Conservation (phyloP, 1,140 invertebrate species). For the Cataglyphis hispanica region DNA sequence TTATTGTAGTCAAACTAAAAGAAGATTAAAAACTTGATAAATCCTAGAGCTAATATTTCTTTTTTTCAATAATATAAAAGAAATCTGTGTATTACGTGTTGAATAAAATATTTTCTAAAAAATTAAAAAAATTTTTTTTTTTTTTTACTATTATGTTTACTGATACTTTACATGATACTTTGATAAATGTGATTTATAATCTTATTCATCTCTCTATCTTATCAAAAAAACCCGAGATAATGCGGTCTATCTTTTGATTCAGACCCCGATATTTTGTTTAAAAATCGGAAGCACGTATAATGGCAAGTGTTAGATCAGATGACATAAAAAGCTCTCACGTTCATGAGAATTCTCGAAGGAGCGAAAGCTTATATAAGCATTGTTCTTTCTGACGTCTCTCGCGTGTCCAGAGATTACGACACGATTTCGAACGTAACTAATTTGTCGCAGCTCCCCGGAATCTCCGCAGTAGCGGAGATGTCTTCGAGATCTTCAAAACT, state of each 20-base stretch:
- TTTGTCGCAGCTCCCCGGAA: neutral
- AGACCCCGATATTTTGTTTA: conserved; percentile 31
- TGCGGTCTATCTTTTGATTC: neutral
- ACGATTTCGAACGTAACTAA: conserved; percentile 57
- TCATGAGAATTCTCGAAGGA: conserved; percentile 14
- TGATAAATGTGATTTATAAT: no score
- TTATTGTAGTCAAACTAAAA: no score
- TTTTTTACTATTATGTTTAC: neutral
- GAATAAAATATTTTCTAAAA: neutral
- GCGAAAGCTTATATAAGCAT: conserved; percentile 4
- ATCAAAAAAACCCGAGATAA: neutral
- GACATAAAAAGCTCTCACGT: conserved; percentile 52
- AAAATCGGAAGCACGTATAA: conserved; percentile 39
- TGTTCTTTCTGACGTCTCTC: conserved; percentile 50
- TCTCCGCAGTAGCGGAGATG: conserved; percentile 4
- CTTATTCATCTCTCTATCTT: neutral
- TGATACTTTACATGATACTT: no score
- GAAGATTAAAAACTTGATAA: neutral
- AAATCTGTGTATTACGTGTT: neutral
- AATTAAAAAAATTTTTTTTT: neutral
- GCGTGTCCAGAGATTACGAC: conserved; percentile 43
- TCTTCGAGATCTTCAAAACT: conserved; percentile 3
- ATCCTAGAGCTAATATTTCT: neutral
- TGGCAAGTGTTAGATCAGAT: neutral
- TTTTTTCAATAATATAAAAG: neutral